Percentiles rank a stretch among this genome's conserved stretches.
Conservation (phyloP, 2,888 invertebrate genomes). For the Alloscopus bannaensis region DNA sequence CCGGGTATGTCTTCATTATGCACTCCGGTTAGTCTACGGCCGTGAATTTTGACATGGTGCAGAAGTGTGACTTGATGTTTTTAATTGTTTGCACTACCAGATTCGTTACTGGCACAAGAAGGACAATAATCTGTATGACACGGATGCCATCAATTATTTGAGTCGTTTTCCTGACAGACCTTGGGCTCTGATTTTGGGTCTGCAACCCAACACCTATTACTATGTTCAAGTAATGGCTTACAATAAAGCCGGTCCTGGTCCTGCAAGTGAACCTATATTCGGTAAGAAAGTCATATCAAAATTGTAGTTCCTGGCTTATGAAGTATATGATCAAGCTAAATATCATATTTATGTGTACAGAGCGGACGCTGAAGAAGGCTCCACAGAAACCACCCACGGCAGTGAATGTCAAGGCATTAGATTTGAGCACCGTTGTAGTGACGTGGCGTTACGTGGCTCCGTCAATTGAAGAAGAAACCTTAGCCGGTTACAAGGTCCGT, state of each 20-base stretch:
- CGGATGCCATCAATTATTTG: conserved; percentile 84
- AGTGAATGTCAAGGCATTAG: conserved; percentile 88
- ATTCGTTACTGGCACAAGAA: conserved; percentile 92
- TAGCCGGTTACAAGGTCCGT: conserved; percentile 91
- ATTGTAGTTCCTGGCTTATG: neutral
- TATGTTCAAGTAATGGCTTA: conserved; percentile 96
- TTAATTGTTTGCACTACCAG: conserved; percentile 75
- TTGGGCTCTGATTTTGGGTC: conserved; percentile 93
- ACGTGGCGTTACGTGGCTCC: conserved; percentile 96
- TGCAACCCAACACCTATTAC: conserved; percentile 95
- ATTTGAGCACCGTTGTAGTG: conserved; percentile 91
- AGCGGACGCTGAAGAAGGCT: conserved; percentile 92
- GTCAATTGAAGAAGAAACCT: conserved; percentile 92
- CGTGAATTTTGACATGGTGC: no score
- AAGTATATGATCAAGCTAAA: conserved; percentile 22
- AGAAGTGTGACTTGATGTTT: conserved; percentile 13
- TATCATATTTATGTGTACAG: conserved; percentile 76
- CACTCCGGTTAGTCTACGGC: no score
- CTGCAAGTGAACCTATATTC: conserved; percentile 92
- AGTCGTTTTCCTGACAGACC: conserved; percentile 86
- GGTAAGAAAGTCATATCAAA: conserved; percentile 75
- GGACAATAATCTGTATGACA: conserved; percentile 79
- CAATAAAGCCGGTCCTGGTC: conserved; percentile 96
- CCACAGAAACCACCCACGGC: conserved; percentile 97
- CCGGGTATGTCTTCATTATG: conserved; percentile 83